These are phyloP conservation scores for Bedellia somnulentella DNA, from an alignment of 2,888 invertebrate species.

Conservation along the genomic window DNA sequence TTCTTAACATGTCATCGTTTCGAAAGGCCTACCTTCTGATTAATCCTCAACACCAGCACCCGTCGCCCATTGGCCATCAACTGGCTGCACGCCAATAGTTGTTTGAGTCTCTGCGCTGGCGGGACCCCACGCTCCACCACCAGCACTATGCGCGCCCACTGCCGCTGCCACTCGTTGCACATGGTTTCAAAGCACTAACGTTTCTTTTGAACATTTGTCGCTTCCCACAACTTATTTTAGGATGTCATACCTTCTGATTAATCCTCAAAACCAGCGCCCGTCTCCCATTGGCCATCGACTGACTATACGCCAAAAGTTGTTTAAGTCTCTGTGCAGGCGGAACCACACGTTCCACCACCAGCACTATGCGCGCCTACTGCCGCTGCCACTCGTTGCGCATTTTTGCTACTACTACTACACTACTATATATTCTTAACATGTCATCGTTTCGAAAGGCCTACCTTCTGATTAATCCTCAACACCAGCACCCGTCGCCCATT, in stretches of 20 bases:
- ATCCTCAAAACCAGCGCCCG: constrained; percentile 86
- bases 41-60: constrained; percentile 83
- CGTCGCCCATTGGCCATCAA: constrained; percentile 93
- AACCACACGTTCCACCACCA: constrained; percentile 96
- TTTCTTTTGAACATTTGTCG: not conserved
- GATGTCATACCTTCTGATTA: constrained; percentile 81
- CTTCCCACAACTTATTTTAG: too few relatives aligned
- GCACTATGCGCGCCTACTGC: constrained; percentile 96
- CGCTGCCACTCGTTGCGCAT: constrained; percentile 98
- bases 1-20: too few relatives aligned
- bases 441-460: too few relatives aligned
- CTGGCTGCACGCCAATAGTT: constrained; percentile 90
- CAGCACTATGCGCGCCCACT: too few relatives aligned
- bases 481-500: constrained; percentile 90
- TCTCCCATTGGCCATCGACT: constrained; percentile 88
- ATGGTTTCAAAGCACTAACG: too few relatives aligned
- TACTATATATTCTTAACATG: too few relatives aligned
- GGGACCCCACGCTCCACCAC: too few relatives aligned
- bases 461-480: constrained; percentile 85
- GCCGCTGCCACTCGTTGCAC: too few relatives aligned
- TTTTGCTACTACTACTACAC: too few relatives aligned
- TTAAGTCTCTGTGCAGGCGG: constrained; percentile 83
- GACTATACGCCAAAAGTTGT: constrained; percentile 88
- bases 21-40: constrained; percentile 91
- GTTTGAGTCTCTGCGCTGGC: constrained; percentile 81